Evolutionary conservation across 2,888 invertebrate species (phyloP), one percentile per base, ranked within the genome.

Genomic region (Morinoia aosen): DNA sequence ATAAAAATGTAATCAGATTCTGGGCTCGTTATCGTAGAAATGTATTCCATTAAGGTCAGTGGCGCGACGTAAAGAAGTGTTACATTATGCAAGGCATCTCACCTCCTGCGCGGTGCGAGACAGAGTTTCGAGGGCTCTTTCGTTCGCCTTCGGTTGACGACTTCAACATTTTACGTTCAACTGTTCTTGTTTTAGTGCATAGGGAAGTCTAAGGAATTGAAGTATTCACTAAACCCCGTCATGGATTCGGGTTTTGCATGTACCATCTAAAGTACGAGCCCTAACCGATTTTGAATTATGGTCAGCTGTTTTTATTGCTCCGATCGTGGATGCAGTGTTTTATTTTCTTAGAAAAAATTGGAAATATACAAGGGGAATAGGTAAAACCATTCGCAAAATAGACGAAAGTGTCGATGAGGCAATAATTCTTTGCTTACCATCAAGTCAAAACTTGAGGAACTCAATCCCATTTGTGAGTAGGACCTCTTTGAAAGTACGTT

Each of bases 1-100:
- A 94, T 94, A 94, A 94, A 94, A 94, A 94, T 94, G 94, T 94
- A 94, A 94, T 94, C 94, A 94, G 94, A 94, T 94, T 94, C 94
- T n/a, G 57, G 57, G 94, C 58, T 57, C 39, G 94, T 94, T 57
- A 94, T 94, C 94, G 56, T 14, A 48, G 40, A 90, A 94, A 94
- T 94, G 94, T 58, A 94, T 94, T 94, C 94, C 94, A 94, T 94
- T 94, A 94, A 76, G 58, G 94, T 94, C 58, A 57, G 40, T 48
- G 48, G 90, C 40, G 48, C 48, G 90, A 90, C 90, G 48, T 90
- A 90, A 90, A 90, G 76, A 90, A 90, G 90, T 39, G 90, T 48
- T 40, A 48, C 90, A 90, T 90, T 90, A 90, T 90, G 90, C 90
- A 90, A 48, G 48, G 90, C 90, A 90, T 90, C 90, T 90, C 90